A percentile compares a stretch with the other conserved stretches of the same genome.
Evolutionary conservation across 64 coral and sea anemone species (phyloP).

Genomic region (Pocillopora verrucosa): DNA sequence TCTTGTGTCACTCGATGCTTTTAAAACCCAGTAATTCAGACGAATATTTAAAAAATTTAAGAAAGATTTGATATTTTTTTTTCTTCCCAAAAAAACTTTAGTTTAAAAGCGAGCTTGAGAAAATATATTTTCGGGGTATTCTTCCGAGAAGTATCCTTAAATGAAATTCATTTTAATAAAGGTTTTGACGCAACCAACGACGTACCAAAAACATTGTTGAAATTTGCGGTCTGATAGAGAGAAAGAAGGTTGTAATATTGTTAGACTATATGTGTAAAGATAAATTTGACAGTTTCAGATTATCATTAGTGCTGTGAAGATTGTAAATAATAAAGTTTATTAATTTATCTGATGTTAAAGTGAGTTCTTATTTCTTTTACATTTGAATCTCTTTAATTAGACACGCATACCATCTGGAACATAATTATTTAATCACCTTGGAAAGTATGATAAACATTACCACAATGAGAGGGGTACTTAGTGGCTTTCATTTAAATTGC

Average conservation of each 20-base stretch:
- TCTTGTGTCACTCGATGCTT: neutral
- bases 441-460: too few relatives aligned
- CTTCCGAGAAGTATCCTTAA: too few relatives aligned
- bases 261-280: neutral
- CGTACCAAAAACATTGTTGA: too few relatives aligned
- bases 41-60: too few relatives aligned
- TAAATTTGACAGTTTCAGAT: neutral
- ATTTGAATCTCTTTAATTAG: neutral
- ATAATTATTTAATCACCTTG: neutral
- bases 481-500: neutral
- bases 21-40: neutral
- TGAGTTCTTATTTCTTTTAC: neutral
- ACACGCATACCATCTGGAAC: neutral
- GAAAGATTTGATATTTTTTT: too few relatives aligned
- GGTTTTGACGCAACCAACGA: too few relatives aligned
- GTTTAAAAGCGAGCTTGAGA: too few relatives aligned
- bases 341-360: too few relatives aligned
- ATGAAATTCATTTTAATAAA: too few relatives aligned
- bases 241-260: neutral
- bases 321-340: constrained; percentile 16
- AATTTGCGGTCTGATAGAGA: neutral
- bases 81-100: too few relatives aligned
- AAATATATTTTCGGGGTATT: too few relatives aligned
- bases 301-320: neutral
- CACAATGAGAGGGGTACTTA: neutral